These are phyloP conservation scores for Acanthopleura granulata DNA, from an alignment of 2,888 invertebrate species.

Conservation along the genomic window DNA sequence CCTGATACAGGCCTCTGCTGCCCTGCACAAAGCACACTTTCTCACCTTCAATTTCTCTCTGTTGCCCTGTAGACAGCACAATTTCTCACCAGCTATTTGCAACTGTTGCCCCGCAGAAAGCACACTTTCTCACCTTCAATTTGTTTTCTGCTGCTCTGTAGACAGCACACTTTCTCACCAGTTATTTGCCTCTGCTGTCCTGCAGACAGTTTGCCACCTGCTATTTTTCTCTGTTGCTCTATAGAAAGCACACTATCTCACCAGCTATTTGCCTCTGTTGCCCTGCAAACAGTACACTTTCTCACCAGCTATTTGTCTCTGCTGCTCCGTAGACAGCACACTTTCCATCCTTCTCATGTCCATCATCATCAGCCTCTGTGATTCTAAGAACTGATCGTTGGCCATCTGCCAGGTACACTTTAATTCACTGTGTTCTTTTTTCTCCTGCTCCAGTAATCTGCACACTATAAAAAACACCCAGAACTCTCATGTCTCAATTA, in stretches of 20 bases:
- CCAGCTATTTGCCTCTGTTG: slow-evolving; percentile 70
- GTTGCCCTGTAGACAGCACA: no score
- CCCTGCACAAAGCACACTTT: no score
- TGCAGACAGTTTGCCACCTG: slow-evolving; percentile 66
- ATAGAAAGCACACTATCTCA: slow-evolving; percentile 68
- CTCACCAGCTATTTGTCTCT: slow-evolving; percentile 68
- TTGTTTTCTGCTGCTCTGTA: no score
- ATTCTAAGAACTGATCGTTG: slow-evolving; percentile 72
- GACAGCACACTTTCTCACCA: no score
- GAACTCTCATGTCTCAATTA: no score
- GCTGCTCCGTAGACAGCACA: slow-evolving; percentile 70
- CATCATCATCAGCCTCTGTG: slow-evolving; percentile 70
- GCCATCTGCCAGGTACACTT: slow-evolving; percentile 72
- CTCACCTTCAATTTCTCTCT: no score
- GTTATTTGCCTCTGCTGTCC: slow-evolving; percentile 69
- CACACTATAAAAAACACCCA: slow-evolving; percentile 55
- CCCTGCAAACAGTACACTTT: slow-evolving; percentile 68
- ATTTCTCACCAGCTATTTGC: no score
- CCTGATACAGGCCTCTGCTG: no score
- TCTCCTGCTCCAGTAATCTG: slow-evolving; percentile 70
- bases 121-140: no score
- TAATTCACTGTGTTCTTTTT: slow-evolving; percentile 68
- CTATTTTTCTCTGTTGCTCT: slow-evolving; percentile 70
- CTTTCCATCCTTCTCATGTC: slow-evolving; percentile 70
- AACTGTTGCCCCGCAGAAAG: no score